These are phyloP conservation scores for Ophiodon elongatus DNA, from an alignment of 2,113 vertebrate species.

Conservation along the genomic window DNA sequence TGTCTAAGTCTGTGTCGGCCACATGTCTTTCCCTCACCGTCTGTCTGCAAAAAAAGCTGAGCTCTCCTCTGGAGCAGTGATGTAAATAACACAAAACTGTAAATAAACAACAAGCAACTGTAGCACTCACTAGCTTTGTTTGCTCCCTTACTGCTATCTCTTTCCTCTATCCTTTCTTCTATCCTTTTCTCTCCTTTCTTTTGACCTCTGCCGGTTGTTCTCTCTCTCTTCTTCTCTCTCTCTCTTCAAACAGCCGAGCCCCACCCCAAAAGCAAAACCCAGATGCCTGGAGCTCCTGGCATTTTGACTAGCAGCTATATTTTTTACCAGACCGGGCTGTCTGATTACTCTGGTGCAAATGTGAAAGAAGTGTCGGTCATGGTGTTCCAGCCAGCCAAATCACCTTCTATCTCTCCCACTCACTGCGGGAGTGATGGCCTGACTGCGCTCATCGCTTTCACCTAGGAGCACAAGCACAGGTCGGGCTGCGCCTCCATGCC, in stretches of 20 bases:
- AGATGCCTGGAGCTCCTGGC: conserved; percentile 58
- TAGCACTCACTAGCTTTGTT: conserved; percentile 17
- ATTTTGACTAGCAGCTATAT: conserved; percentile 67
- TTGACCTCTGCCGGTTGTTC: conserved; percentile 58
- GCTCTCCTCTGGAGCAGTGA: conserved; percentile 33
- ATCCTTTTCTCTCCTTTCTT: conserved; percentile 43
- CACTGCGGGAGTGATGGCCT: conserved; percentile 51
- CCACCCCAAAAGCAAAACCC: conserved; percentile 60
- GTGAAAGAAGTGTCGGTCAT: conserved; percentile 65
- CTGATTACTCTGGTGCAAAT: conserved; percentile 70
- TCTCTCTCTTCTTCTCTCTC: conserved; percentile 34
- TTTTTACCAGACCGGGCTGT: conserved; percentile 53
- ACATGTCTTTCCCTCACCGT: conserved; percentile 49
- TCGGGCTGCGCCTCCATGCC: conserved; percentile 59
- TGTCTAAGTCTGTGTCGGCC: conserved; percentile 49
- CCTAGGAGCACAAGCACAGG: conserved; percentile 63
- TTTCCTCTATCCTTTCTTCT: conserved; percentile 24
- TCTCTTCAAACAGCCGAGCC: conserved; percentile 45
- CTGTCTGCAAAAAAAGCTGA: conserved; percentile 53
- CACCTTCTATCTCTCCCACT: conserved; percentile 50
- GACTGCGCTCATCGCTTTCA: conserved; percentile 57
- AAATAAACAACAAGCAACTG: conserved; percentile 55
- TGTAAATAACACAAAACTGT: conserved; percentile 61
- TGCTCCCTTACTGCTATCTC: conserved; percentile 5
- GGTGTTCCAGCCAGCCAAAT: conserved; percentile 59